A percentile compares a stretch with the other conserved stretches of the same genome.
Evolutionary conservation across 1,140 invertebrate species (phyloP).

Genomic region (Leptinotarsa defecta): DNA sequence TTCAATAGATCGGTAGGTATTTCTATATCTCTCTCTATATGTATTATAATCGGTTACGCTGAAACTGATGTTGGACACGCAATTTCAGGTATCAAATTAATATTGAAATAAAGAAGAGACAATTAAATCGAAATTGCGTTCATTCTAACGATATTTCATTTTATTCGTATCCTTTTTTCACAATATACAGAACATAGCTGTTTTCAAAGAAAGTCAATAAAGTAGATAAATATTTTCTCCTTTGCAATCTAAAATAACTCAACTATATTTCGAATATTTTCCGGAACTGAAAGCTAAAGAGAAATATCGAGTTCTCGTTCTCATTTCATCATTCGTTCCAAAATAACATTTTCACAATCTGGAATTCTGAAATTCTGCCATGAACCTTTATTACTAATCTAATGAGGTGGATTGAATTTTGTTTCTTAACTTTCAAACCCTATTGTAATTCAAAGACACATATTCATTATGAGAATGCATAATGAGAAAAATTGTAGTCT

Average conservation of each 20-base stretch:
- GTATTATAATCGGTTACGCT: background rate
- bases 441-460: too few species aligned
- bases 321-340: background rate
- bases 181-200: too few species aligned
- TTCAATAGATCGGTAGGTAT: background rate
- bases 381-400: background rate
- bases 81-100: background rate
- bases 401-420: background rate
- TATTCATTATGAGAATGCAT: too few species aligned
- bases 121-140: too few species aligned
- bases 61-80: background rate
- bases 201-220: too few species aligned
- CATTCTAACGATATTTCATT: too few species aligned
- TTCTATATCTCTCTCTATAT: background rate
- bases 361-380: background rate
- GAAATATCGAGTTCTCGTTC: background rate
- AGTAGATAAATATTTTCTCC: too few species aligned
- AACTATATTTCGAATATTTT: background rate
- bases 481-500: too few species aligned
- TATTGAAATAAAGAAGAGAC: background rate
- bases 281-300: background rate
- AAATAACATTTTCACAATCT: background rate
- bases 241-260: too few species aligned
- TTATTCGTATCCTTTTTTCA: too few species aligned
- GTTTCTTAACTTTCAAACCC: background rate